Evolutionary conservation across 2,113 vertebrate genomes (phyloP).

Genomic region (Lepidiolamprologus cunningtoni): DNA sequence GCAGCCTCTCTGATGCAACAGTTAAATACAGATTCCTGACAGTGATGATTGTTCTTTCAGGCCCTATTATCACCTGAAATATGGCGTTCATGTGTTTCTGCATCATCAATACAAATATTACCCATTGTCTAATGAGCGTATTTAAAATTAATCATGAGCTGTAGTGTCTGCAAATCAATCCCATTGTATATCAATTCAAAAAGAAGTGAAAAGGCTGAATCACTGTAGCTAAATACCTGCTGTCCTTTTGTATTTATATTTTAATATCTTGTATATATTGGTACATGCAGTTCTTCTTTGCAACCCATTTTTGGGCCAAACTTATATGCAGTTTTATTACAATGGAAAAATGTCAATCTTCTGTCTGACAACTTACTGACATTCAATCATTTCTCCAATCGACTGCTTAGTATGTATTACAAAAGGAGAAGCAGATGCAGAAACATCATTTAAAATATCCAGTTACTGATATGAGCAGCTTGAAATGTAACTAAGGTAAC

Average conservation of each 20-base stretch:
- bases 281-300: neutral
- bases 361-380: neutral
- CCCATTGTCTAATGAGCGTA: neutral
- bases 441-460: neutral
- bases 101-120: neutral
- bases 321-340: neutral
- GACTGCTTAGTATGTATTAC: fast-evolving
- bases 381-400: neutral
- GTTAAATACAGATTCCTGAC: neutral
- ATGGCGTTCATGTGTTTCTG: neutral
- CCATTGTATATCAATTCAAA: neutral
- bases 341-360: neutral
- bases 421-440: neutral
- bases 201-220: neutral
- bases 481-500: neutral
- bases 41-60: neutral
- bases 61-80: neutral
- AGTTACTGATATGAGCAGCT: neutral
- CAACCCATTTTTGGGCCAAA: neutral
- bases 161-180: neutral
- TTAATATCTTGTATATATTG: neutral
- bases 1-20: neutral
- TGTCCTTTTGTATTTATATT: neutral
- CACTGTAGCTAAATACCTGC: neutral
- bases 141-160: neutral